These are phyloP conservation scores for Oceanites oceanicus DNA, from an alignment of 2,113 vertebrate genomes.

Conservation along the genomic window DNA sequence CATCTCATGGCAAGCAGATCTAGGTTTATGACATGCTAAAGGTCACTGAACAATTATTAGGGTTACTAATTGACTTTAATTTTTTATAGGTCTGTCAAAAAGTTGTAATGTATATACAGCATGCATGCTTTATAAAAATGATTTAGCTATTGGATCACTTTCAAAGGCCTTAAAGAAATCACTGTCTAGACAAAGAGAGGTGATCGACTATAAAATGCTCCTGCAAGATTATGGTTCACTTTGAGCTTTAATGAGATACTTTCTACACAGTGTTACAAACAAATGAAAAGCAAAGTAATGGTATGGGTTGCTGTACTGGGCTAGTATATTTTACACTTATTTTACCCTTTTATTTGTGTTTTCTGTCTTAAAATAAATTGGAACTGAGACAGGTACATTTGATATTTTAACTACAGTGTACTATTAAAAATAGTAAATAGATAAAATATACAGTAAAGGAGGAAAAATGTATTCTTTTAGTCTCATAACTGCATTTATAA, in stretches of 20 bases:
- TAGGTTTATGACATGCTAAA: conserved; percentile 31
- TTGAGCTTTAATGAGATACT: not conserved
- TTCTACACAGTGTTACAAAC: not conserved
- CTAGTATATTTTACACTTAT: not conserved
- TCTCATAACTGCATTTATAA: not conserved
- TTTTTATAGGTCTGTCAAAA: conserved; percentile 62
- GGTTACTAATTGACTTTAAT: conserved; percentile 65
- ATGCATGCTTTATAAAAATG: conserved; percentile 23
- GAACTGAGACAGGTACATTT: not conserved
- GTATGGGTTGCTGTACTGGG: not conserved
- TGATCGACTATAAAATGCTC: not conserved
- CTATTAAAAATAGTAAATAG: not conserved
- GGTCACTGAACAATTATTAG: conserved; percentile 41
- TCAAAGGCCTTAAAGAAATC: conserved; percentile 51
- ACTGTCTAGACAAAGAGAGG: conserved; percentile 11
- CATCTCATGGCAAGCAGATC: not conserved
- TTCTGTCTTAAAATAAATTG: not conserved
- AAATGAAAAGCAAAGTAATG: not conserved
- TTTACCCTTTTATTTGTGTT: not conserved
- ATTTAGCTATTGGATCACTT: conserved; percentile 43
- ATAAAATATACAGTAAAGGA: not conserved
- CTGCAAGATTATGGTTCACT: not conserved
- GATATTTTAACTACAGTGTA: not conserved
- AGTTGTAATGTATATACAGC: not conserved
- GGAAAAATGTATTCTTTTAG: not conserved